Conservation (phyloP, 2,113 vertebrate genomes). For the Pluvianellus socialis region DNA sequence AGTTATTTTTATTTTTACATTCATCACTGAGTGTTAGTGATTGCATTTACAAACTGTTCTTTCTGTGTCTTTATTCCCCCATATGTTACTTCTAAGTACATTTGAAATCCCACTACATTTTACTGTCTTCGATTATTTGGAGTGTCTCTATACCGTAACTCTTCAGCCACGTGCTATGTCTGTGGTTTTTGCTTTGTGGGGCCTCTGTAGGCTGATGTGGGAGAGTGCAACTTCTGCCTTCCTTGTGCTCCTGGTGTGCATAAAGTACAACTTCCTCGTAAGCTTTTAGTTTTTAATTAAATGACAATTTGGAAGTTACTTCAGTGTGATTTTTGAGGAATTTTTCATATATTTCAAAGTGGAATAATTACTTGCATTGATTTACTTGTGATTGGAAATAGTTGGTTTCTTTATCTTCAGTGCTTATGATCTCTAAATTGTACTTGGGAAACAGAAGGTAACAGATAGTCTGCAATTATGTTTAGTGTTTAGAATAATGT, state of each 20-base stretch:
- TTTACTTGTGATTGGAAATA: background rate
- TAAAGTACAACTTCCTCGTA: background rate
- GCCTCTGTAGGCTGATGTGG: background rate
- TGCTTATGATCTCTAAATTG: background rate
- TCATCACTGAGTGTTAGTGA: background rate
- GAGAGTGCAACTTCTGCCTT: background rate
- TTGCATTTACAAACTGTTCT: background rate
- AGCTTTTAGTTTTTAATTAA: background rate
- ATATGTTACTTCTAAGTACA: background rate
- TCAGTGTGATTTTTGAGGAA: background rate
- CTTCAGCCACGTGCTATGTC: background rate
- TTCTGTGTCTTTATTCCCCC: background rate
- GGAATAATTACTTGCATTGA: background rate
- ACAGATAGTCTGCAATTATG: background rate
- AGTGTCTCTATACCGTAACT: background rate
- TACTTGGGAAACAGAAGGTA: background rate
- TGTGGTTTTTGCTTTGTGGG: background rate
- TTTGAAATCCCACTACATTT: background rate
- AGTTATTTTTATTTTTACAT: background rate
- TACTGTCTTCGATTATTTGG: background rate
- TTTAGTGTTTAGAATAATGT: background rate
- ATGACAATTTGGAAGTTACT: background rate
- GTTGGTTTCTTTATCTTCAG: background rate
- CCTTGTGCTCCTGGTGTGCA: background rate
- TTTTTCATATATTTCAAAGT: background rate